Base-by-base conservation (phyloP, 2,888 invertebrate genomes). In the Bellardia bayeri region DNA sequence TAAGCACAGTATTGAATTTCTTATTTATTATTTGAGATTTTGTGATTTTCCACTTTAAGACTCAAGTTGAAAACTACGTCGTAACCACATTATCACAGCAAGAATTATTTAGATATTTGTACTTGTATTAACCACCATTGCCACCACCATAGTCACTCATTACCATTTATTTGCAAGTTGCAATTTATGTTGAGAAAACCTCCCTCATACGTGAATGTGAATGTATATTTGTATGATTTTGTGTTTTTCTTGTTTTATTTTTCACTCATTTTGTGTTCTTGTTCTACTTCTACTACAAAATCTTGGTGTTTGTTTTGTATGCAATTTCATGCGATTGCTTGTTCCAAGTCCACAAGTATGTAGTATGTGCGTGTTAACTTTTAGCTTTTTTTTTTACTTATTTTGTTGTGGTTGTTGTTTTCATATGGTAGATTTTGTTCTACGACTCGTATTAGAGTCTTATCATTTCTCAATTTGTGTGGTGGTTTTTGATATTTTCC, bases 21-120 rank as follows among this genome's bases (percentile, higher is more conserved):
- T 16, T 23, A 45, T 42, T 45, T 66, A 54, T 81, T 61, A 58
- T 68, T 86, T 87, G 82, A 79, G 88, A 89, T 88, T 89, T 88
- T 87, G 76, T 84, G 90, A 84, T 89, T 88, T 89, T 88, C 87
- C 89, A 87, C 88, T 89, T 89, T 87, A 85, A 84, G 85, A 80
- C 86, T 88, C 79, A 88, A 88, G 85, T 88, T 87, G 85, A 85
- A 82, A 88, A 88, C 85, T 89, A 85, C 88, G 45, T 75, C 81
- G 87, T 79, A 87, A 83, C 80, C 83, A 82, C 82, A 89, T 89
- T 89, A 89, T 81, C 89, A 80, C 89, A 88, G 89, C 85, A 76
- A 82, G 87, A 51, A 74, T 69, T 85, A 82, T 82, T 75, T 51
- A 78, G 66, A 30, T 1, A 68, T 79, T 72, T 79, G 51, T 42